Evolutionary conservation across 2,888 invertebrate species (phyloP), one percentile per base, ranked within the genome.

Genomic region (Orchesella flavescens): DNA sequence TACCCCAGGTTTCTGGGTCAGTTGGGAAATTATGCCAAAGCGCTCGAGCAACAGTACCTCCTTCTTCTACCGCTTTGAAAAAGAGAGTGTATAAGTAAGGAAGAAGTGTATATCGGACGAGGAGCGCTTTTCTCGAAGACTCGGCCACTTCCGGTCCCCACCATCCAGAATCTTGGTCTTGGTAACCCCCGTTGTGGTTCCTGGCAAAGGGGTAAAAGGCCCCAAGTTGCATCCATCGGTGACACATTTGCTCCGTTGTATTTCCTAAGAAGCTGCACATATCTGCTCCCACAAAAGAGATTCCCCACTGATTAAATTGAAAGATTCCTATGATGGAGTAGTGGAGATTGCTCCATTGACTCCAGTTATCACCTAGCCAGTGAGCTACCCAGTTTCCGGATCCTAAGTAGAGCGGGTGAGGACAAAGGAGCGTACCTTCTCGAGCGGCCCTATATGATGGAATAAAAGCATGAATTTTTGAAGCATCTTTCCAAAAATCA

Each of bases 151-250:
- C 91, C 0, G 92, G 90, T 0, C 95, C 95, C 89, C 95, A 91
- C 17, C 93, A 92, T 1, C 93, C 96, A 0, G 97, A 96, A 92
- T 96, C 96, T 92, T 97, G 96, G 57, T 94, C 93, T 94, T 94
- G 88, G 0, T 68, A n/a, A 15, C 81, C 21, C 9, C 55, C 76
- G 21, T 85, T 85, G 73, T 84, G 85, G 55, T 85, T 86, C 68
- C 88, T 83, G 13, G 87, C 87, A 82, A 88, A 90, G 0, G 91
- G 91, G 86, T 91, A 91, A 88, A 91, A 91, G 1, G 91, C 90
- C 4, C 91, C 91, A 5, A 91, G 87, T 85, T 13, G 90, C 89
- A n/a, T 94, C 92, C 92, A 92, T 10, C 92, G 86, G 59, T 90
- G 88, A 78, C 92, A 92, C 44, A 96, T 90, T 59, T 93, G 91